Evolutionary conservation across 2,797 vertebrate genomes (phyloP).

Genomic region (Linurgus olivaceus): DNA sequence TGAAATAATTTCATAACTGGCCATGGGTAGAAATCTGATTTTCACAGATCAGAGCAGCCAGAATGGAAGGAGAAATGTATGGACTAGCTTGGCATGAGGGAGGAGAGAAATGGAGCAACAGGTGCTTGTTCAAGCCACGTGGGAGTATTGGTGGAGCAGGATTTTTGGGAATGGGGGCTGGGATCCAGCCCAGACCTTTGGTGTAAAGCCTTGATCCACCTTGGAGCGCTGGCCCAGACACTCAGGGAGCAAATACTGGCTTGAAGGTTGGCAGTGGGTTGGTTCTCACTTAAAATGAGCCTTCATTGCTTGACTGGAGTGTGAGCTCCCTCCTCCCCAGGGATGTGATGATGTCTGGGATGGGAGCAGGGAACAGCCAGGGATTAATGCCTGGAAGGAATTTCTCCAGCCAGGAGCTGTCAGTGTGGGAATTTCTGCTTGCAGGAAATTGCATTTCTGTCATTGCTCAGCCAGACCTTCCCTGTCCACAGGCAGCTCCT

Average conservation of each 20-base stretch:
- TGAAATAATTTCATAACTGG: not conserved
- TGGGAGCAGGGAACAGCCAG: not conserved
- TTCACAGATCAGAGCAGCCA: not conserved
- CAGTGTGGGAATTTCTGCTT: not conserved
- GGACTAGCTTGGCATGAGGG: not conserved
- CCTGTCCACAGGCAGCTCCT: not conserved
- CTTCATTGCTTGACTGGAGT: not conserved
- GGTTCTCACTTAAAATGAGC: not conserved
- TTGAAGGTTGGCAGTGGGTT: not conserved
- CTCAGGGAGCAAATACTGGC: not conserved
- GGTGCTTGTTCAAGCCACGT: fast-evolving
- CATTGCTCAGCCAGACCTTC: not conserved
- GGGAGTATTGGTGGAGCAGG: not conserved
- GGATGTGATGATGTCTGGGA: not conserved
- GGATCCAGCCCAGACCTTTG: not conserved
- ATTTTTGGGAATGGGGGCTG: fast-evolving
- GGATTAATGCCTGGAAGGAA: not conserved
- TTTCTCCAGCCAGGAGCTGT: not conserved
- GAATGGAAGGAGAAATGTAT: not conserved
- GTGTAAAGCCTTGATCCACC: not conserved
- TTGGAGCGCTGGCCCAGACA: fast-evolving
- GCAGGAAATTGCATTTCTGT: not conserved
- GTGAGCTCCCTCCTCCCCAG: not conserved
- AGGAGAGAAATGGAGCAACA: not conserved
- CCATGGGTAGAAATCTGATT: not conserved